Percentiles rank a stretch among this genome's conserved stretches.
Evolutionary conservation across 2,888 invertebrate genomes (phyloP).

Genomic region (Drosophila kokeensis): DNA sequence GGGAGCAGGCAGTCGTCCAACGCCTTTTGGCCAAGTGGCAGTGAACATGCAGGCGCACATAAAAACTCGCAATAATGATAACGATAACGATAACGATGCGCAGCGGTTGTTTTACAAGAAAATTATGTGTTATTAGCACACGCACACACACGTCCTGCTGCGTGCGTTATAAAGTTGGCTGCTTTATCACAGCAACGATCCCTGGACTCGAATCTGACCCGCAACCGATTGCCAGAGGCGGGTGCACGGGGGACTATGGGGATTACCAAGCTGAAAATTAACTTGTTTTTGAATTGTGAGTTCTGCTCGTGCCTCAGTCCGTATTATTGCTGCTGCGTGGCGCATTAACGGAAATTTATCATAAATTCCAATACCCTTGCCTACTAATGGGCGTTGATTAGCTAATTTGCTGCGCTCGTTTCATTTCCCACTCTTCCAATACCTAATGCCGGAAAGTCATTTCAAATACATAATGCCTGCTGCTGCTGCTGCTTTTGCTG

Average conservation of each 20-base stretch:
- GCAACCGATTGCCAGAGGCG: background rate
- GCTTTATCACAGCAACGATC: slow-evolving; percentile 69
- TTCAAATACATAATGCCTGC: slow-evolving; percentile 63
- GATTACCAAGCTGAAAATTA: slow-evolving; percentile 58
- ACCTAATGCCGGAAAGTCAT: slow-evolving; percentile 66
- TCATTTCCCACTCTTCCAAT: slow-evolving; percentile 63
- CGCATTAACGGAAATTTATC: slow-evolving; percentile 78
- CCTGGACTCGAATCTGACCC: slow-evolving; percentile 17
- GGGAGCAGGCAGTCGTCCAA: slow-evolving; percentile 25
- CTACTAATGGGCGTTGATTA: slow-evolving; percentile 81
- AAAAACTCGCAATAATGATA: slow-evolving; percentile 78
- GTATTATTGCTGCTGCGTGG: slow-evolving; percentile 14
- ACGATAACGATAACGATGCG: slow-evolving; percentile 79
- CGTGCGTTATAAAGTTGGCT: slow-evolving; percentile 73
- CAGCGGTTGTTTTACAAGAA: slow-evolving; percentile 82
- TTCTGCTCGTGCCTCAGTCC: slow-evolving; percentile 67
- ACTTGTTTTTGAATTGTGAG: slow-evolving; percentile 80
- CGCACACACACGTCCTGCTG: slow-evolving; percentile 67
- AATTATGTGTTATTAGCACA: slow-evolving; percentile 79
- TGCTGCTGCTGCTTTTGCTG: slow-evolving; percentile 43
- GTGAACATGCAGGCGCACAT: slow-evolving; percentile 78
- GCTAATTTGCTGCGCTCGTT: slow-evolving; percentile 81
- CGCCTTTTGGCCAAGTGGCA: slow-evolving; percentile 43
- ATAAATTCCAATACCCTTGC: slow-evolving; percentile 78
- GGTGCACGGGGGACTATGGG: background rate